Evolutionary conservation across 2,888 invertebrate species (phyloP), one percentile per base, ranked within the genome.

Genomic region (Diarsia rubi): DNA sequence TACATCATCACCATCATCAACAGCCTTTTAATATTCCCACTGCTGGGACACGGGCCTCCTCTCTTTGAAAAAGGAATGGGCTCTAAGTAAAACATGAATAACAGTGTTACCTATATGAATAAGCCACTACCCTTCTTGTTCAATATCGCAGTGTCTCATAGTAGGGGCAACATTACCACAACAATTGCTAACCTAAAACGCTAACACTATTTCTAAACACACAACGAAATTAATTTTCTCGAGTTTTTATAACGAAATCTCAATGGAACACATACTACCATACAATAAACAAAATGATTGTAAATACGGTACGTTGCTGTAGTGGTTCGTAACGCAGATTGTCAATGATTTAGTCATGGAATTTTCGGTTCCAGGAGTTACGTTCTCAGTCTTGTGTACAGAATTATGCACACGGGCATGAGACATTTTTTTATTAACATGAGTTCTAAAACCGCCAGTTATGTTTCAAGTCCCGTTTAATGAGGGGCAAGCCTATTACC

Each of bases 151-250:
- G 1, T 24, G 3, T 42, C 16, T 21, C 6, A 11, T 75, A 42
- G 81, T 80, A 80, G 68, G 65, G 52, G 57, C 24, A 37, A 59
- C 45, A 72, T 71, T 80, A 81, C 24, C 47, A 76, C 57, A 62
- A 72, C 68, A 71, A 80, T 75, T 57, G 57, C 59, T 37, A 69
- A 52, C 44, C 65, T 62, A 62, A 72, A 80, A 75, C 60, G 65
- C n/a, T 27, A 67, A 27, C 31, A 54, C 31, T 69, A 68, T 71
- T 81, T 75, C 47, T 71, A 80, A 80, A 81, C 65, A 75, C n/a
- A 69, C 68, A 81, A 75, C 27, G 9, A 60, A 80, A 79, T 67
- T 47, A 74, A 59, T 79, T 69, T 69, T 16, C 31, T 59, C 12
- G 11, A 37, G 21, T 57, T 49, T 67, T 31, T 57, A 2, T 27